These are phyloP conservation scores for Cynoglossus semilaevis DNA, from an alignment of 2,113 vertebrate genomes.

Conservation along the genomic window DNA sequence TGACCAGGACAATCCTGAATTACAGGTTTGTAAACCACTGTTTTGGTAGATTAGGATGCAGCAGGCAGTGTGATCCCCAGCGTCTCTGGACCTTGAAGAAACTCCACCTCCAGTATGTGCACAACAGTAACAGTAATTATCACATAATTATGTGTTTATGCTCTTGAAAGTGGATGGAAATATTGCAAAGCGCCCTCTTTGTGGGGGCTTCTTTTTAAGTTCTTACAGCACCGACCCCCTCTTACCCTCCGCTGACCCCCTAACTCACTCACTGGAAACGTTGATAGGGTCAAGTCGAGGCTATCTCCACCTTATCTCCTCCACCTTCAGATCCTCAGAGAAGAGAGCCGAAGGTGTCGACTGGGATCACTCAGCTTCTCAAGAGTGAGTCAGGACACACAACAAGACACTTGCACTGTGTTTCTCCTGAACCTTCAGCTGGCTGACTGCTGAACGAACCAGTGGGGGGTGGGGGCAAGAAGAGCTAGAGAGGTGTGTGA, in stretches of 20 bases:
- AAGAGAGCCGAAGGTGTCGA: conserved; percentile 29
- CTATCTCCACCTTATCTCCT: conserved; percentile 53
- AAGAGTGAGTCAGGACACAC: conserved; percentile 2
- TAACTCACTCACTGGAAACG: conserved; percentile 9
- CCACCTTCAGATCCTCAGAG: conserved; percentile 17
- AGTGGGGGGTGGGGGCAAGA: not conserved
- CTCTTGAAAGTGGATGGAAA: conserved; percentile 14
- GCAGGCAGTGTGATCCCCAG: too few relatives aligned
- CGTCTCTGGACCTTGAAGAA: not conserved
- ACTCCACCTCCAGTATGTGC: not conserved
- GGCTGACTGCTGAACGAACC: conserved; percentile 8
- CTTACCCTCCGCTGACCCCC: not conserved
- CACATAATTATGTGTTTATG: not conserved
- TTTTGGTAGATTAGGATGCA: too few relatives aligned
- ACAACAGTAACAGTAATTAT: too few relatives aligned
- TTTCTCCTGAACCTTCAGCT: conserved; percentile 32
- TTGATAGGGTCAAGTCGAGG: conserved; percentile 52
- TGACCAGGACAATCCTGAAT: too few relatives aligned
- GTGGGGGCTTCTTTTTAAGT: too few relatives aligned
- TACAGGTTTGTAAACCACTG: too few relatives aligned
- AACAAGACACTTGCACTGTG: conserved; percentile 14
- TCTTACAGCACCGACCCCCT: not conserved
- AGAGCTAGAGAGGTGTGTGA: conserved; percentile 29
- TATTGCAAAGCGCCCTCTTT: conserved; percentile 6
- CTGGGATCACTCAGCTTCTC: conserved; percentile 41